Percentiles rank a stretch among this genome's conserved stretches.
phyloP scores from a whole-genome alignment of 2,888 invertebrate genomes.

The Amaurobius ferox region DNA sequence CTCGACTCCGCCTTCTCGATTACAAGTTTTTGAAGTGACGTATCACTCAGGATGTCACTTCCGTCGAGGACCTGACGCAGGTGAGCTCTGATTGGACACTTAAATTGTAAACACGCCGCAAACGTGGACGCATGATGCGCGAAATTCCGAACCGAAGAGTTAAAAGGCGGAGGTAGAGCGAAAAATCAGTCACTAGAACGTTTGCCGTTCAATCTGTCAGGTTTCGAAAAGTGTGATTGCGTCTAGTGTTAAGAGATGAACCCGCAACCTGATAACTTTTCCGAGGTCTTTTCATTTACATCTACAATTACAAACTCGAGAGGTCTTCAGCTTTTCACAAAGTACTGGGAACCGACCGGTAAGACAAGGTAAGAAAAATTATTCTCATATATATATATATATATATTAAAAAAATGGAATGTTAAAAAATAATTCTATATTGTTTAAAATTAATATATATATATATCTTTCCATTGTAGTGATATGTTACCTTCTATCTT shows the following conservation, averaged over 20 bases:
- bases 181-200: too few relatives aligned
- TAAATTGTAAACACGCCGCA: constrained; percentile 19
- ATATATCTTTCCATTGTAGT: too few relatives aligned
- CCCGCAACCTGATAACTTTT: neutral
- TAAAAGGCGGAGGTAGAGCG: neutral
- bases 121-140: constrained; percentile 16
- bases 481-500: too few relatives aligned
- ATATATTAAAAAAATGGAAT: too few relatives aligned
- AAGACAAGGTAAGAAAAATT: constrained; percentile 26
- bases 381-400: too few relatives aligned
- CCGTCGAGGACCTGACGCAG: constrained; percentile 24
- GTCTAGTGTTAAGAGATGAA: neutral
- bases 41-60: constrained; percentile 14
- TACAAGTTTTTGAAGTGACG: neutral
- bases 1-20: neutral
- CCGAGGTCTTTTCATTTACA: neutral
- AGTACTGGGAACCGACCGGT: constrained; percentile 37
- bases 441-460: too few relatives aligned
- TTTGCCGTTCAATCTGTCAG: too few relatives aligned
- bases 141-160: neutral
- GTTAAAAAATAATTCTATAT: too few relatives aligned
- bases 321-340: constrained; percentile 27
- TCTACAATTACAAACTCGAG: constrained; percentile 8
- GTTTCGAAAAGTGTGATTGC: too few relatives aligned
- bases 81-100: constrained; percentile 7